Percentiles rank a stretch among this genome's conserved stretches.
Evolutionary conservation across 1,140 invertebrate genomes (phyloP).

Genomic region (Hylaeus volcanicus): DNA sequence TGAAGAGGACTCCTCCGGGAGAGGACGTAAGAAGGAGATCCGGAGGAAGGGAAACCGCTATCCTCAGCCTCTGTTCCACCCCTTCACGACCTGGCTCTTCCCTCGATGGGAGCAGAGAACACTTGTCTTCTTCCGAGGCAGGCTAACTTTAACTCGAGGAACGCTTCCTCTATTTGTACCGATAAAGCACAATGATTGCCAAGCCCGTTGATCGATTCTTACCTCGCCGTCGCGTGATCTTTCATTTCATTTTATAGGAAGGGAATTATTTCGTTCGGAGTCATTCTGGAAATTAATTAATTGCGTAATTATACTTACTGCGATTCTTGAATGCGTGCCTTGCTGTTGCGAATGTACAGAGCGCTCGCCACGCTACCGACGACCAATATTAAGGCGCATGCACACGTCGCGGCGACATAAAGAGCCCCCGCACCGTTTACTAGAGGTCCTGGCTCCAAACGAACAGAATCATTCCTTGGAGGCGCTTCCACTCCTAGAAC

Average conservation of each 20-base stretch:
- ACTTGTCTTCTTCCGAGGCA: conserved; percentile 17
- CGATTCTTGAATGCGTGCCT: conserved; percentile 87
- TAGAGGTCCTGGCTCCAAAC: conserved; percentile 83
- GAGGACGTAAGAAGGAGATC: conserved; percentile 64
- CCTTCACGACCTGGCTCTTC: conserved; percentile 32
- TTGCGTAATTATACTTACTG: conserved; percentile 82
- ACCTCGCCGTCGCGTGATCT: too few species aligned
- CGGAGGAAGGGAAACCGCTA: background rate
- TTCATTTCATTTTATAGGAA: too few species aligned
- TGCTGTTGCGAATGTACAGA: conserved; percentile 89
- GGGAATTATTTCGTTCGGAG: background rate
- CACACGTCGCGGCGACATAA: conserved; percentile 90
- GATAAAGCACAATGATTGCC: background rate
- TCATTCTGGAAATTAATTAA: too few species aligned
- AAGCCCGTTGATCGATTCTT: too few species aligned
- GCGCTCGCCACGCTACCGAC: conserved; percentile 87
- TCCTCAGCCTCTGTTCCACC: background rate
- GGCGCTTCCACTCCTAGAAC: conserved; percentile 81
- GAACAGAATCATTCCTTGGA: conserved; percentile 84
- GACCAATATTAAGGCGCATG: conserved; percentile 88
- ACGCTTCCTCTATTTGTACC: background rate
- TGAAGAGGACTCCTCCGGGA: conserved; percentile 47
- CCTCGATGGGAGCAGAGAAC: background rate
- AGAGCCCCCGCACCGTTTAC: conserved; percentile 85
- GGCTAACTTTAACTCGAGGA: background rate